Evolutionary conservation across 2,888 invertebrate species (phyloP), one percentile per base, ranked within the genome.

Genomic region (Lasioglossum zephyrum): DNA sequence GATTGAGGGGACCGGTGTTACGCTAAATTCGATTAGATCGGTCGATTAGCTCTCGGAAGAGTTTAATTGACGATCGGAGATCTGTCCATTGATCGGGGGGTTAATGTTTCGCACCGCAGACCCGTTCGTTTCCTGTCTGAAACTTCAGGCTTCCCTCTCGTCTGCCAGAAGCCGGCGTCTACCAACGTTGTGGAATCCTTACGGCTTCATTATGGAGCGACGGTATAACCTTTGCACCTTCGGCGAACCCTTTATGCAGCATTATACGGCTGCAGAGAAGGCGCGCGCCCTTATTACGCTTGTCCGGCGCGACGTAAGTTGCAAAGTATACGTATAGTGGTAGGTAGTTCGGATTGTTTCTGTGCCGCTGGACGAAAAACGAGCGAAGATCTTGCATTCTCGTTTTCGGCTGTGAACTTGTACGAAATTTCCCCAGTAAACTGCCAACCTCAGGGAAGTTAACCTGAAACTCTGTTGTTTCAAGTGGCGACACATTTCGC

Each of bases 261-360:
- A 83, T 84, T 84, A 63, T 90, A 88, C 36, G 85, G 84, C 82
- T 87, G 87, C 87, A 44, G 72, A n/a, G 79, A 73, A 73, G 39
- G 74, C 36, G 49, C 36, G 49, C 44, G 31, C 49, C 26, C 60
- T 49, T 75, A 69, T 73, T 84, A 63, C 44, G 31, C 26, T 63
- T 22, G 6, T 36, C 16, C 53, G 73, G 47, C 44, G 36, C 60
- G 74, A n/a, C 77, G 31, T 49, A 63, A 26, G 49, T 73, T 47
- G 53, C 73, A 1, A 39, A 31, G 26, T 26, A 22, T n/a, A 70
- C 13, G 4, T 31, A 31, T 31, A 31, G 4, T 47, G 4, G 47
- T 5, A 47, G 47, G 57, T 74, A 53, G 73, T 82, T 82, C 39
- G 36, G 31, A 66, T 77, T 74, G 73, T 53, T 73, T n/a, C 41